Base-by-base conservation (phyloP, 2,797 vertebrate species). In the Kryptopterus vitreolus region DNA sequence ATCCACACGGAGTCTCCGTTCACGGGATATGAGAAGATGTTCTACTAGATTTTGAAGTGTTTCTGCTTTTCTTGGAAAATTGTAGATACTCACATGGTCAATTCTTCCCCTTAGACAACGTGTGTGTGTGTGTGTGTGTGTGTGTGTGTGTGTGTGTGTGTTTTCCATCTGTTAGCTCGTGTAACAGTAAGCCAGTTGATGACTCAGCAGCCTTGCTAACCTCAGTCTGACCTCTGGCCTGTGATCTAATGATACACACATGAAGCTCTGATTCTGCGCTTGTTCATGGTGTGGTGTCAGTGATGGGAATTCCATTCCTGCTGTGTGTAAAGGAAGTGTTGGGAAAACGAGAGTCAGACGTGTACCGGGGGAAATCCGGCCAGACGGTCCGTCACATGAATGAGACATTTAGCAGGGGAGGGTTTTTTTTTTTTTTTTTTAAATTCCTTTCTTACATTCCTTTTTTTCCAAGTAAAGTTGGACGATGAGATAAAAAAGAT, bases 181-280 rank as follows among this genome's bases (percentile, higher is more conserved):
- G 12, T 69, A 12, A 63, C 29, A 71, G 26, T 46, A 18, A 35
- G 55, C 57, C 46, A 46, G n/a, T 29, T 65, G 15, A 70, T 66
- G 58, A 71, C 26, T 71, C 68, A 77, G 15, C 22, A 55, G 31
- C 38, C 62, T 3, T 3, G 12, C 11, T 43, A 35, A 33, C 33
- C 75, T 46, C 48, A 72, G 24, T n/a, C 58, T 77, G 80, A 72
- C 50, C 68, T 48, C 35, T 76, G 55, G 52, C 74, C 57, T 76
- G 11, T 68, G 62, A 69, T 50, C 46, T 81, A 15, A n/a, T 81
- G 13, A 20, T 15, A 43, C 20, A 24, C 58, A 22, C 43, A 29
- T 53, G 22, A 31, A 22, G 11, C 31, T 50, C 22, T 31, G 72
- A 76, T 63, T 26, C 53, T n/a, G 35, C 53, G 35, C 35, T 50